Conservation (phyloP, 1,140 invertebrate species). For the Pachyrhynchus sulphureomaculatus region DNA sequence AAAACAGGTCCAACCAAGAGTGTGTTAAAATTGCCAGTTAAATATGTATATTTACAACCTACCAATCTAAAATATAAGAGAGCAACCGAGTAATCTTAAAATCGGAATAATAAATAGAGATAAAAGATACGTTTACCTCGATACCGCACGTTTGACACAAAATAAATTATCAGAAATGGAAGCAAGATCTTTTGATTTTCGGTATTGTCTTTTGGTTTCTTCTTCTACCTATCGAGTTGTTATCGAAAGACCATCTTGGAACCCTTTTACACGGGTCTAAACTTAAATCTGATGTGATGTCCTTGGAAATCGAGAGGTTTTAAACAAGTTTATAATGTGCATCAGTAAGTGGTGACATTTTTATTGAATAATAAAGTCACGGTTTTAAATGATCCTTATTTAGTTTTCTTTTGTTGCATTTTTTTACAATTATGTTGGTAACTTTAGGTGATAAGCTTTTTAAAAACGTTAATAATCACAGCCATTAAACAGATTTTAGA, state of each 20-base stretch:
- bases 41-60: no score
- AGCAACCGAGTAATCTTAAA: constrained; percentile 18
- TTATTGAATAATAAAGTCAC: constrained; percentile 29
- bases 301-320: constrained; percentile 13
- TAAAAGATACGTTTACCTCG: constrained; percentile 30
- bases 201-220: constrained; percentile 29
- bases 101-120: constrained; percentile 30
- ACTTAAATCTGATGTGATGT: constrained; percentile 18
- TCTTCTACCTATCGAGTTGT: constrained; percentile 15
- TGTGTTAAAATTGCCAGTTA: no score
- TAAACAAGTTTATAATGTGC: constrained; percentile 27
- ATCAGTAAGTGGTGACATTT: constrained; percentile 13
- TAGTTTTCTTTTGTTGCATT: no score
- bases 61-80: no score
- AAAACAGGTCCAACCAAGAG: no score
- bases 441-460: no score
- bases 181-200: constrained; percentile 23
- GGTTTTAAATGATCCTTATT: constrained; percentile 22
- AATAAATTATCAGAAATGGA: constrained; percentile 27
- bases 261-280: constrained; percentile 19
- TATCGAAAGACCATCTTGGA: constrained; percentile 20
- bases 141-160: constrained; percentile 24
- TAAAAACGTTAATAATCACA: no score
- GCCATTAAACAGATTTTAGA: no score
- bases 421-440: no score